Conservation (phyloP, 2,797 vertebrate species). For the Morus bassanus region DNA sequence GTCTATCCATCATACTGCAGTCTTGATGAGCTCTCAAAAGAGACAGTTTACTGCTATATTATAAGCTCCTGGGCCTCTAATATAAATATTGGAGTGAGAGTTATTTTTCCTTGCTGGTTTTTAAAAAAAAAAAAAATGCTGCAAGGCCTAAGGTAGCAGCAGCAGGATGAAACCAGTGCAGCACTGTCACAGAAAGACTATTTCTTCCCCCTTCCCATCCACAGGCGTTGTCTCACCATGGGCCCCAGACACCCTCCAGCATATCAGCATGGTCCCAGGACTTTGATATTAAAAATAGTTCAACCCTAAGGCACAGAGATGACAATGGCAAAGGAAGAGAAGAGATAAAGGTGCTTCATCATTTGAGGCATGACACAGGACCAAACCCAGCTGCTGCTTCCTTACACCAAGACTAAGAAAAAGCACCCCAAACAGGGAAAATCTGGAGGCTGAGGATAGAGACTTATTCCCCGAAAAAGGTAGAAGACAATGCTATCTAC, state of each 20-base stretch:
- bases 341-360: neutral
- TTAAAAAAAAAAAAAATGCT: neutral
- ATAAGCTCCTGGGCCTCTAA: neutral
- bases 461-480: fast-evolving
- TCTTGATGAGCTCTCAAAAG: conserved; percentile 28
- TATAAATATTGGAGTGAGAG: neutral
- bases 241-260: neutral
- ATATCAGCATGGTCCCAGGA: neutral
- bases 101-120: neutral
- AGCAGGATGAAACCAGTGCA: neutral
- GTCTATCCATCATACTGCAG: conserved; percentile 25
- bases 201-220: neutral
- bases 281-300: neutral
- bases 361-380: neutral
- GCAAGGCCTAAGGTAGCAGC: neutral
- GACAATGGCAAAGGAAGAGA: neutral
- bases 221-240: neutral
- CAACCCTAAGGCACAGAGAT: neutral
- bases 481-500: neutral
- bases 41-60: conserved; percentile 13
- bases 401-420: neutral
- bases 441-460: neutral
- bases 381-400: neutral
- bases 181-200: neutral
- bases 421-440: neutral